Evolutionary conservation across 2,888 invertebrate species (phyloP).

Genomic region (Rhyacophila evoluta): DNA sequence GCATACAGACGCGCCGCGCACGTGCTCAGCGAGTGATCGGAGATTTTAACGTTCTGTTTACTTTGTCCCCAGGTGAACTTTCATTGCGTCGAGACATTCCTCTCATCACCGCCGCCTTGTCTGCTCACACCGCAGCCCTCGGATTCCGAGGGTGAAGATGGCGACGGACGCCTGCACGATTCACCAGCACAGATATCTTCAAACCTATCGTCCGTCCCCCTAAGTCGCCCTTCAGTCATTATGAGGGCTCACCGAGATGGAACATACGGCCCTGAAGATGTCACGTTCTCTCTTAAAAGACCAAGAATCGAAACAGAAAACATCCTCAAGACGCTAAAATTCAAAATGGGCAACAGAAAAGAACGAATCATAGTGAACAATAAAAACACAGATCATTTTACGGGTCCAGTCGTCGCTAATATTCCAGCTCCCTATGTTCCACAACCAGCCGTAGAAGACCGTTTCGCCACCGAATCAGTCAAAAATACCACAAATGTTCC

Average conservation of each 20-base stretch:
- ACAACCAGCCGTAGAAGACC: conserved; percentile 40
- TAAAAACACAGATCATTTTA: conserved; percentile 67
- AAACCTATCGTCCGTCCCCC: conserved; percentile 63
- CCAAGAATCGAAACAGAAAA: conserved; percentile 66
- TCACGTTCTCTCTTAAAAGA: conserved; percentile 57
- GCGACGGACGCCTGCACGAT: conserved; percentile 78
- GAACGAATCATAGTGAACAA: conserved; percentile 74
- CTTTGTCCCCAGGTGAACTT: conserved; percentile 65
- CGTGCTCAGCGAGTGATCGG: conserved; percentile 27
- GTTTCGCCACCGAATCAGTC: not conserved
- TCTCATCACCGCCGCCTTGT: conserved; percentile 64
- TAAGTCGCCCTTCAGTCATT: conserved; percentile 79
- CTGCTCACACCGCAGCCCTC: conserved; percentile 86
- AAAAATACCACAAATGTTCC: not conserved
- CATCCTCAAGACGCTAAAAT: conserved; percentile 77
- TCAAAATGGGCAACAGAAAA: conserved; percentile 76
- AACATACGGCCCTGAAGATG: conserved; percentile 72
- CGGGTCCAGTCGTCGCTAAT: conserved; percentile 59
- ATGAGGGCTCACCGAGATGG: conserved; percentile 89
- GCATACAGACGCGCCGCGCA: not conserved
- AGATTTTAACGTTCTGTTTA: conserved; percentile 58
- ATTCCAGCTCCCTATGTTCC: conserved; percentile 56
- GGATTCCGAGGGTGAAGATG: conserved; percentile 82
- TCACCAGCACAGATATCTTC: conserved; percentile 29
- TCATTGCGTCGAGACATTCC: conserved; percentile 59